These are phyloP conservation scores for Hestina assimilis DNA, from an alignment of 1,140 invertebrate species.

Conservation along the genomic window DNA sequence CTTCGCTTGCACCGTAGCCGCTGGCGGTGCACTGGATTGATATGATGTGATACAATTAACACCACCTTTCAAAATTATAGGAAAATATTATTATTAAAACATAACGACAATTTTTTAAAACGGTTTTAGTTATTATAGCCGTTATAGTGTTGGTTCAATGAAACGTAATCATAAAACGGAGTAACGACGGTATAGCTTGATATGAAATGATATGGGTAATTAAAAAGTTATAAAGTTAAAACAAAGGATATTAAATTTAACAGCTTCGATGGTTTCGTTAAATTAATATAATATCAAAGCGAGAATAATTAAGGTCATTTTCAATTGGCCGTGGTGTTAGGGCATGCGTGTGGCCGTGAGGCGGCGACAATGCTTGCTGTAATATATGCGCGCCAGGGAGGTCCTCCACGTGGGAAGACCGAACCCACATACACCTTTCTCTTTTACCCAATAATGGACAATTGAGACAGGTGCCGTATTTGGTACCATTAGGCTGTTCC, in stretches of 20 bases:
- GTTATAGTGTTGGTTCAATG: neutral
- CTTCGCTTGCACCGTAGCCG: constrained; percentile 26
- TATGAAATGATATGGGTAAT: neutral
- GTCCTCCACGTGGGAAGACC: constrained; percentile 63
- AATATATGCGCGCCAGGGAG: constrained; percentile 71
- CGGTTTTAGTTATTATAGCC: neutral
- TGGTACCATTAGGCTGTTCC: constrained; percentile 25
- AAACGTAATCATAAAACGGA: neutral
- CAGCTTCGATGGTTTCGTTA: constrained; percentile 14
- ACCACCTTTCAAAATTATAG: constrained; percentile 21
- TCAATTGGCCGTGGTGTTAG: constrained; percentile 43
- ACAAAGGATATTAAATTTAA: constrained; percentile 11
- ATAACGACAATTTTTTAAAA: constrained; percentile 1
- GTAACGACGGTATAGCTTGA: neutral
- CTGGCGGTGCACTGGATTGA: neutral
- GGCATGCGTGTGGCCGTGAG: constrained; percentile 47
- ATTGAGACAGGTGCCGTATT: constrained; percentile 40
- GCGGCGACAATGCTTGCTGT: constrained; percentile 45
- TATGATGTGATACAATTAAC: constrained; percentile 36
- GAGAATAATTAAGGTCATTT: constrained; percentile 41
- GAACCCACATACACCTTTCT: constrained; percentile 48
- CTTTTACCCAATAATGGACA: constrained; percentile 44
- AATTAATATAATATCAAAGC: constrained; percentile 25
- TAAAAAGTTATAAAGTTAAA: constrained; percentile 9
- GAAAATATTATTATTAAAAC: neutral